Evolutionary conservation across 2,113 vertebrate genomes (phyloP).

Genomic region (Chunga burmeisteri): DNA sequence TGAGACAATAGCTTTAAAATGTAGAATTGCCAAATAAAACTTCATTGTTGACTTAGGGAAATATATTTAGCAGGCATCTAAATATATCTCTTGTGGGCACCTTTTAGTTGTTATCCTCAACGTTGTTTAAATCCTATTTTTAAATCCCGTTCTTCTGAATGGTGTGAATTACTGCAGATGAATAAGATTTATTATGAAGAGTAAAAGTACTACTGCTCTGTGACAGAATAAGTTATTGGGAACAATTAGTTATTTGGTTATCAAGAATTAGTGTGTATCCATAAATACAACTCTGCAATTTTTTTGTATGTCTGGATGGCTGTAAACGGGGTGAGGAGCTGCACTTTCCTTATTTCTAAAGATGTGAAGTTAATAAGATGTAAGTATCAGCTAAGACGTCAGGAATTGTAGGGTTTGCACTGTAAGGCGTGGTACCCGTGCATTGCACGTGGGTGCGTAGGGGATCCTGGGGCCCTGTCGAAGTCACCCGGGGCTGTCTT

Average conservation of each 20-base stretch:
- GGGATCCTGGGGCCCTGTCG: neutral
- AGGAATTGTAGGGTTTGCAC: neutral
- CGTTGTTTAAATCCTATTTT: slow-evolving; percentile 42
- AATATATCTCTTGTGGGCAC: slow-evolving; percentile 36
- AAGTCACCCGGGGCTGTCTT: neutral
- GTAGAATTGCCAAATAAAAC: slow-evolving; percentile 31
- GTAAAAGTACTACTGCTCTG: neutral
- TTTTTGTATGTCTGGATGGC: neutral
- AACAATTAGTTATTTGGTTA: neutral
- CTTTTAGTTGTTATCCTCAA: slow-evolving; percentile 33
- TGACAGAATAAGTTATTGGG: neutral
- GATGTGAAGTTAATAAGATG: neutral
- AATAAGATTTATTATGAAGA: slow-evolving; percentile 3
- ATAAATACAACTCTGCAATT: neutral
- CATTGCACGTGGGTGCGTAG: rapidly evolving
- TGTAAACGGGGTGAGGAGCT: neutral
- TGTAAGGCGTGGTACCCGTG: rapidly evolving
- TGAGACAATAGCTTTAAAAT: slow-evolving; percentile 67
- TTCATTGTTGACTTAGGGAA: slow-evolving; percentile 20
- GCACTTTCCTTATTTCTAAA: neutral
- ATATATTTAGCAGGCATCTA: slow-evolving; percentile 39
- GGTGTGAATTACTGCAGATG: neutral
- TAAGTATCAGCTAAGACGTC: neutral
- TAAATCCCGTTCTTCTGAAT: neutral
- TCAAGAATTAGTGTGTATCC: neutral